Evolutionary conservation across 2,113 vertebrate genomes (phyloP), one percentile per base, ranked within the genome.

Genomic region (Danionella cerebrum): DNA sequence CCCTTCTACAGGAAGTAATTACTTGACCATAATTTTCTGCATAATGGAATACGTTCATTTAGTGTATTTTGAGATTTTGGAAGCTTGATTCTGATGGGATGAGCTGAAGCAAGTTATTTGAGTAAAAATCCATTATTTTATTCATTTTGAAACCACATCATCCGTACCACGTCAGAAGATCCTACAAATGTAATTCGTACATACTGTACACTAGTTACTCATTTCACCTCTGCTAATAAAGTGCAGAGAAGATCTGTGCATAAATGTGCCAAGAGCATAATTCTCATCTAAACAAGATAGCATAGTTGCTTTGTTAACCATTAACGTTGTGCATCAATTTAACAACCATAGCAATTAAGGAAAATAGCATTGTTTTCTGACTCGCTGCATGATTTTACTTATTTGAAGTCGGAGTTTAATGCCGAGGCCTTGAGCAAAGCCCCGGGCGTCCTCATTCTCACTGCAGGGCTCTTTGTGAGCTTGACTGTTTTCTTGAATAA

Each of bases 351-450:
- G 25, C 60, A 64, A 19, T 48, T 47, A 21, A 48, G 27, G 21
- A 21, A 55, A 57, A 57, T 10, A 31, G 52, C 35, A 50, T 58
- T 24, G 59, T 12, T 45, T 38, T 55, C 7, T 71, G 31, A 55
- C 13, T 59, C 65, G 65, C 50, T 27, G n/a, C 16, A 4, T 31
- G 22, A 72, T 13, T 11, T 16, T 57, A 38, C 58, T 47, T 42
- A 35, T 7, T 39, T 38, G n/a, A 51, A 70, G 58, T 44, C 44
- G 41, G n/a, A 47, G n/a, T 65, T 47, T 54, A 57, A 48, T 22
- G 19, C 14, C 8, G 31, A 33, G 18, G 60, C 69, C 53, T 57
- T 21, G 50, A 71, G 60, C 69, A 65, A 47, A 55, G 54, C 70
- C 63, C 35, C 50, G 9, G 63, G 70, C 70, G 35, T 39, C 63